phyloP scores from a whole-genome alignment of 2,113 vertebrate genomes.

The Dermatemys mawii region DNA sequence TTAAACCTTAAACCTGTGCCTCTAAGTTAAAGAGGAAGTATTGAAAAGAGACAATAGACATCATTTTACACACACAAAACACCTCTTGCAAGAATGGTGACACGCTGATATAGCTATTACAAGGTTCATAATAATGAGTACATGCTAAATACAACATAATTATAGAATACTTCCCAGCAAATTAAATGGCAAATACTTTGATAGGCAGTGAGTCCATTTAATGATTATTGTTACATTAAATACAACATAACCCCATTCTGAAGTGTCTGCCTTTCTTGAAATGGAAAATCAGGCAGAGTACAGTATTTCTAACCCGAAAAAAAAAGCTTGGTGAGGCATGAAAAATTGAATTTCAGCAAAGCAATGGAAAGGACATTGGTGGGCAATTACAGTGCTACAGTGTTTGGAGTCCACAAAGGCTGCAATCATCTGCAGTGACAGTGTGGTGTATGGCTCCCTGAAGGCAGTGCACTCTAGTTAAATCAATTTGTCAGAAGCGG shows the following conservation, averaged over 20 bases:
- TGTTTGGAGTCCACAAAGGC: slow-evolving; percentile 41
- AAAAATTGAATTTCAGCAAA: slow-evolving; percentile 46
- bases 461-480: slow-evolving; percentile 62
- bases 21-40: neutral
- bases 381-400: slow-evolving; percentile 51
- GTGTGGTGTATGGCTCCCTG: slow-evolving; percentile 36
- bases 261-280: neutral
- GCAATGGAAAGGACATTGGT: slow-evolving; percentile 45
- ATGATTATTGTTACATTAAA: slow-evolving; percentile 26
- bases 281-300: slow-evolving; percentile 1
- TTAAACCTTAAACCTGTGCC: neutral
- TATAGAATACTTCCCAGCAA: slow-evolving; percentile 13
- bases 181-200: slow-evolving; percentile 50
- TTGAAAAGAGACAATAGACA: neutral
- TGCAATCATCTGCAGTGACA: slow-evolving; percentile 63
- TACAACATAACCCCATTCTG: neutral
- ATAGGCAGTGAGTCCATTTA: neutral
- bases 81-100: neutral
- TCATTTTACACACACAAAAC: rapidly evolving
- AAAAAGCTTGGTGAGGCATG: slow-evolving; percentile 35
- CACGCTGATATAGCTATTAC: neutral
- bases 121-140: neutral
- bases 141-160: slow-evolving; percentile 37
- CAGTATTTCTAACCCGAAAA: neutral
- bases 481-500: slow-evolving; percentile 71